Evolutionary conservation across 2,797 vertebrate species (phyloP), one percentile per base, ranked within the genome.

Genomic region (Malurus leucopterus): DNA sequence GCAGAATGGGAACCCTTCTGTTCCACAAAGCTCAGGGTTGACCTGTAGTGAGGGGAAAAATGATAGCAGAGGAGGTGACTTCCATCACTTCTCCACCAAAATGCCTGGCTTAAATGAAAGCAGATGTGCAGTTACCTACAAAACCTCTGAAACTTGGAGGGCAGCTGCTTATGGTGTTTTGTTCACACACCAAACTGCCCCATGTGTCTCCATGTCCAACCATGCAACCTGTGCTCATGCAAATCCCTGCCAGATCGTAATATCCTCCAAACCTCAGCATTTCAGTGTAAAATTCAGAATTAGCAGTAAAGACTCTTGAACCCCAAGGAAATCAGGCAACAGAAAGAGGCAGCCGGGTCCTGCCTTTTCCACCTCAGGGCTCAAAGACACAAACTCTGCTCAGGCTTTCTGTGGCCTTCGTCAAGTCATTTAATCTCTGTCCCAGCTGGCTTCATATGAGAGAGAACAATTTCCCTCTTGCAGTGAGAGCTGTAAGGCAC

Each of bases 121-220:
- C 7, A 46, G 53, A 58, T 3, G 4, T 36, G 15, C 32, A 57
- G 50, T 36, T 4, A 14, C 59, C 51, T n/a, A 38, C 34, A 58
- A 38, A 82, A 47, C 44, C 0, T 0, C 29, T 7, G 51, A 46
- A 63, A 63, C 58, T 34, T 0, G 0, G 14, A 59, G 17, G 27
- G 41, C 19, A 49, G 50, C 30, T 57, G 46, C 8, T 24, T 40
- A 15, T 5, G 13, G 34, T 41, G 57, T 0, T 72, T 12, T n/a
- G 41, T 7, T 63, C 58, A 43, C 50, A 57, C 0, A 1, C 8
- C 54, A 40, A 54, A 79, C 9, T 29, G 26, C 11, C 16, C n/a
- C 50, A 54, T 0, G 0, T 2, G 5, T 19, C 30, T 78, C 58
- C 2, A 1, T 29, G 44, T 59, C 51, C 83, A 59, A 14, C 21